Evolutionary conservation across 2,888 invertebrate genomes (phyloP).

Genomic region (Cryptocephalus moraei): DNA sequence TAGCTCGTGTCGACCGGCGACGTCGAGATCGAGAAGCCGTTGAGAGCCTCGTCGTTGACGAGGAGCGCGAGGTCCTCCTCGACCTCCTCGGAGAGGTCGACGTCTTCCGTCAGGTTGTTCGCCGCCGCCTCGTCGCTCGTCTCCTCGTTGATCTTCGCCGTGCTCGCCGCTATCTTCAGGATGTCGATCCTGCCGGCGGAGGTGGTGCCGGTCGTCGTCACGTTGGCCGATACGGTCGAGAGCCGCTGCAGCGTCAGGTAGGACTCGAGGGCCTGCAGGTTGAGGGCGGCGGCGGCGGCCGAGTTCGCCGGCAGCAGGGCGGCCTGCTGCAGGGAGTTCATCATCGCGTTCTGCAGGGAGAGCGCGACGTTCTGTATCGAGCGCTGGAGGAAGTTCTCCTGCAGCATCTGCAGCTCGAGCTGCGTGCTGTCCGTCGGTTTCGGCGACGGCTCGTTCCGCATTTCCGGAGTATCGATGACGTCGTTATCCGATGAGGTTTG

Average conservation of each 20-base stretch:
- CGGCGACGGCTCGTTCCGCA: conserved; percentile 12
- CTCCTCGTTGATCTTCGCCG: conserved; percentile 35
- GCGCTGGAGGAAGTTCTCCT: conserved; percentile 50
- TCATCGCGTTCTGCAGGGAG: conserved; percentile 74
- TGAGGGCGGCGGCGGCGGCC: conserved; percentile 74
- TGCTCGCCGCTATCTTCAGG: conserved; percentile 49
- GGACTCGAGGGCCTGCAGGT: conserved; percentile 77
- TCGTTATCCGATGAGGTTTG: conserved; percentile 14
- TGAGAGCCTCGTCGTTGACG: conserved; percentile 56
- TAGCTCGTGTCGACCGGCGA: conserved; percentile 57
- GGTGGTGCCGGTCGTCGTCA: conserved; percentile 23
- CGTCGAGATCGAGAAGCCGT: conserved; percentile 47
- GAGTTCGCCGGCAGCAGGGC: conserved; percentile 73
- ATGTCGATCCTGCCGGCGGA: conserved; percentile 49
- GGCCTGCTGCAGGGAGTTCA: conserved; percentile 75
- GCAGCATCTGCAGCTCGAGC: conserved; percentile 42
- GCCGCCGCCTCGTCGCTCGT: conserved; percentile 24
- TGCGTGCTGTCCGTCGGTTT: conserved; percentile 10
- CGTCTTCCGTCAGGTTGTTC: conserved; percentile 44
- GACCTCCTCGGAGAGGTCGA: conserved; percentile 59
- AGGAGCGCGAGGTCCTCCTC: conserved; percentile 65
- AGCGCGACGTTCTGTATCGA: conserved; percentile 64
- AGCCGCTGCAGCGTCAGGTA: conserved; percentile 75
- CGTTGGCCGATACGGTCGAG: conserved; percentile 52
- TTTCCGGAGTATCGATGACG: neutral